Conservation (phyloP, 2,888 invertebrate genomes). For the Ennomos fuscantarius region DNA sequence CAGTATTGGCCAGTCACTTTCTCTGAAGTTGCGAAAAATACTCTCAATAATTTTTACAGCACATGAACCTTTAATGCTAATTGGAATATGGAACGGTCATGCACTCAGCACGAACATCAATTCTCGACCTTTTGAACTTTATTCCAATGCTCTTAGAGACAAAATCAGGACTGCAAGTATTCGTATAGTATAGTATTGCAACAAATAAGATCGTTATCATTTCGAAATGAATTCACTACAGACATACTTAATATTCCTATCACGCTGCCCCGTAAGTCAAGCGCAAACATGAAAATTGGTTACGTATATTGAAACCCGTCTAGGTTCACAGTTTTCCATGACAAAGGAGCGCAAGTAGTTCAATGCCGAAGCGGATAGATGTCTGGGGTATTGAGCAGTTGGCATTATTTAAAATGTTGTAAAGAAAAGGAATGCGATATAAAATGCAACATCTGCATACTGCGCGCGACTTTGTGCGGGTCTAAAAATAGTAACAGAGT, state of each 20-base stretch:
- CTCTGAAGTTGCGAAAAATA: constrained; percentile 38
- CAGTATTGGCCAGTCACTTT: constrained; percentile 37
- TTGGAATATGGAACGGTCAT: constrained; percentile 3
- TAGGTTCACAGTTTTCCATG: constrained; percentile 14
- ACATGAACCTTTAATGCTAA: constrained; percentile 14
- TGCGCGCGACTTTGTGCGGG: background rate
- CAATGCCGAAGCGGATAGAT: constrained; percentile 24
- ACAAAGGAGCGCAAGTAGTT: constrained; percentile 26
- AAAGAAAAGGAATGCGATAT: constrained; percentile 15
- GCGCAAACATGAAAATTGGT: constrained; percentile 14
- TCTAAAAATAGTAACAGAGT: too few species aligned
- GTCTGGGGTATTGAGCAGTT: constrained; percentile 18
- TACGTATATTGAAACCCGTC: constrained; percentile 11
- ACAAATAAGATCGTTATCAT: constrained; percentile 10
- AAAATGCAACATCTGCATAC: constrained; percentile 13
- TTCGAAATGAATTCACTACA: constrained; percentile 19
- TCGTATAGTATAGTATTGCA: too few species aligned
- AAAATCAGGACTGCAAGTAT: constrained; percentile 1
- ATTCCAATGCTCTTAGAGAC: background rate
- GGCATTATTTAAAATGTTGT: constrained; percentile 6
- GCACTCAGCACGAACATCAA: background rate
- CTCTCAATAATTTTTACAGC: constrained; percentile 11
- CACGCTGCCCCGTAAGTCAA: constrained; percentile 14
- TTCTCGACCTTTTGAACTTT: constrained; percentile 8
- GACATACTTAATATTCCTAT: constrained; percentile 24